Conservation (phyloP, 2,797 vertebrate genomes). For the Poeciliopsis paucimaculata region DNA sequence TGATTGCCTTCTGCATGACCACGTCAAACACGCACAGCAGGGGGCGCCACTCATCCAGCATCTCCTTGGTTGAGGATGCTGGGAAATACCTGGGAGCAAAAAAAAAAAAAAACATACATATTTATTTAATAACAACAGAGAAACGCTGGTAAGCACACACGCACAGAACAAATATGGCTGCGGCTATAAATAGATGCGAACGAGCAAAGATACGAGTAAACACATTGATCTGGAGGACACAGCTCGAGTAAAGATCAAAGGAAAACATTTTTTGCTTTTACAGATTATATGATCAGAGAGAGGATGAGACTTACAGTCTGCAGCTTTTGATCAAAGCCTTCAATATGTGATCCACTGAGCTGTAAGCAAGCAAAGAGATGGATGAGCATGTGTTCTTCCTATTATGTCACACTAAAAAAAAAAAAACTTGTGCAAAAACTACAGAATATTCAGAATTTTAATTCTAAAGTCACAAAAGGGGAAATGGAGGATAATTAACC, state of each 20-base stretch:
- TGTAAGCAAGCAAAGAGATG: conserved; percentile 70
- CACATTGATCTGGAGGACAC: conserved; percentile 38
- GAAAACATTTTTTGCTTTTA: conserved; percentile 33
- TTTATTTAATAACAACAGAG: neutral
- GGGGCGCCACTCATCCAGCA: conserved; percentile 97
- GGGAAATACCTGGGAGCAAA: conserved; percentile 89
- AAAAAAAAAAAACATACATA: too few species aligned
- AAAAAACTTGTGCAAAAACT: neutral
- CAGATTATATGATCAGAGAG: conserved; percentile 56
- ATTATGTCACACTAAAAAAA: neutral
- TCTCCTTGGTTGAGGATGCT: conserved; percentile 89
- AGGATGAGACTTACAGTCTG: conserved; percentile 90
- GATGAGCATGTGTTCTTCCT: conserved; percentile 14
- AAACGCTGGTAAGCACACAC: conserved; percentile 10
- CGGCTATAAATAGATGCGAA: conserved; percentile 36
- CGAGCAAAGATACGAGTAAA: conserved; percentile 28
- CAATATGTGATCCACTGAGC: conserved; percentile 95
- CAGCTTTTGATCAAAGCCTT: conserved; percentile 98
- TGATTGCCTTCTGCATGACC: conserved; percentile 96
- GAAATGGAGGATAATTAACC: neutral
- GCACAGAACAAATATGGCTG: conserved; percentile 9
- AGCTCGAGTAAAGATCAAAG: conserved; percentile 60
- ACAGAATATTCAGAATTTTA: neutral
- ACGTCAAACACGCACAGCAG: conserved; percentile 96
- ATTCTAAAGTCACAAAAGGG: neutral